Evolutionary conservation across 37 sponge, comb jelly and placozoan species (phyloP), one percentile per base, ranked within the genome.

Genomic region (Haliclona indistincta): DNA sequence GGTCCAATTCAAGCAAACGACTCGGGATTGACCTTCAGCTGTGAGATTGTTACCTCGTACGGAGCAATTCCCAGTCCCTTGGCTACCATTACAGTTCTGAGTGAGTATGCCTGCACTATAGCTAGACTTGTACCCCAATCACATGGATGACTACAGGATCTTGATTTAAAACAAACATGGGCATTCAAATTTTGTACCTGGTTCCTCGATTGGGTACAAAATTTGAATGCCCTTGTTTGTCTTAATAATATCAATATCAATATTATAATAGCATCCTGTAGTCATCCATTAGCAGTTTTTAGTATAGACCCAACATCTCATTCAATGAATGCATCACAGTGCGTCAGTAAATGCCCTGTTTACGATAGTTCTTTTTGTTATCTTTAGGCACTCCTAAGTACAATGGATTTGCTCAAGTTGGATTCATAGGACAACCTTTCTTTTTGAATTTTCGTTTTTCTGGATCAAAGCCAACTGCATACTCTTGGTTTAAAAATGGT

Each of bases 401-500:
- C 71, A 66, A 54, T 43, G 40, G 70, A 1, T 41, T 1, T 22
- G 68, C 43, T 60, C 65, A 68, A 28, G 43, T 67, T 5, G 84
- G 68, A 4, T n/a, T 41, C 29, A 37, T 45, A 20, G 77, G 76
- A 7, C 40, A 68, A 61, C 84, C 84, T 13, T 83, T 75, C 51
- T 43, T 70, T 28, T 63, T 83, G 15, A 70, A 83, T 38, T 58
- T 83, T 34, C 23, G 53, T 33, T 75, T 43, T 63, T 52, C 75
- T 0, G 63, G 43, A 17, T 0, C 54, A 47, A 20, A 1, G 10
- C 84, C 76, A 0, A 32, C 42, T 2, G 17, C 51, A 23, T 75
- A 35, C 64, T 0, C 3, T 0, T 83, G 84, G 84, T 8, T 2
- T 1, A 83, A 83, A 69, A 56, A 83, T 69, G 84, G 84, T 13